phyloP scores from a whole-genome alignment of 2,113 vertebrate species.

The Proterorhinus semilunaris region DNA sequence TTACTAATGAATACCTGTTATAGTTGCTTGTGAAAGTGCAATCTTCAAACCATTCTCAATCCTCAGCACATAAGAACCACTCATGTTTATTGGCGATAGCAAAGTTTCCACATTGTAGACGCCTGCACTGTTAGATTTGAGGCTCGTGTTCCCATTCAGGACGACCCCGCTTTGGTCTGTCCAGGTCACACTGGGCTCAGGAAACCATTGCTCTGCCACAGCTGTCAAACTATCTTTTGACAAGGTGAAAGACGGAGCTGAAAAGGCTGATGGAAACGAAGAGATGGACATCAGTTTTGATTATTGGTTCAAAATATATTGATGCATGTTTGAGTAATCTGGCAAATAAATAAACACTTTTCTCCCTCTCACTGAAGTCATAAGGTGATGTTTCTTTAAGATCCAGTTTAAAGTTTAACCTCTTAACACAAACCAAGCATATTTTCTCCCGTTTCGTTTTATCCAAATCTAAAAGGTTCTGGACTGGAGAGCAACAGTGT shows the following conservation, averaged over 20 bases:
- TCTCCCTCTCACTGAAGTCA: too few species aligned
- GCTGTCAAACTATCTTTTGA: constrained; percentile 13
- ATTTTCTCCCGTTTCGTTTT: too few species aligned
- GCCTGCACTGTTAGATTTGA: background rate
- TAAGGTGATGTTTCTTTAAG: too few species aligned
- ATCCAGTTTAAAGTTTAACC: too few species aligned
- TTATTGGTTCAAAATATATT: background rate
- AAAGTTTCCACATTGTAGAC: constrained; percentile 27
- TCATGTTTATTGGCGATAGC: background rate
- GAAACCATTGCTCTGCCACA: constrained; percentile 45
- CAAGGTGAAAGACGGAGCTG: constrained; percentile 33
- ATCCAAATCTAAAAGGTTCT: too few species aligned
- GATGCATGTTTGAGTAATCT: too few species aligned
- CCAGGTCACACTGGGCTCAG: constrained; percentile 47
- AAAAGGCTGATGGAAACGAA: constrained; percentile 44
- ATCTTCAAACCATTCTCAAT: constrained; percentile 42
- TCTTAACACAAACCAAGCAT: too few species aligned
- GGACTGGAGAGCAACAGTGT: too few species aligned
- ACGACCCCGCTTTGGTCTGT: background rate
- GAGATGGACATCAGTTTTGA: background rate
- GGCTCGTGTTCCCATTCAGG: constrained; percentile 12
- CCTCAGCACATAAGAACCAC: constrained; percentile 34
- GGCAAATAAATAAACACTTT: too few species aligned
- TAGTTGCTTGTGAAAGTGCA: constrained; percentile 7
- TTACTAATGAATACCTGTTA: constrained; percentile 36